Evolutionary conservation across 2,797 vertebrate species (phyloP).

Genomic region (Chromobotia macracanthus): DNA sequence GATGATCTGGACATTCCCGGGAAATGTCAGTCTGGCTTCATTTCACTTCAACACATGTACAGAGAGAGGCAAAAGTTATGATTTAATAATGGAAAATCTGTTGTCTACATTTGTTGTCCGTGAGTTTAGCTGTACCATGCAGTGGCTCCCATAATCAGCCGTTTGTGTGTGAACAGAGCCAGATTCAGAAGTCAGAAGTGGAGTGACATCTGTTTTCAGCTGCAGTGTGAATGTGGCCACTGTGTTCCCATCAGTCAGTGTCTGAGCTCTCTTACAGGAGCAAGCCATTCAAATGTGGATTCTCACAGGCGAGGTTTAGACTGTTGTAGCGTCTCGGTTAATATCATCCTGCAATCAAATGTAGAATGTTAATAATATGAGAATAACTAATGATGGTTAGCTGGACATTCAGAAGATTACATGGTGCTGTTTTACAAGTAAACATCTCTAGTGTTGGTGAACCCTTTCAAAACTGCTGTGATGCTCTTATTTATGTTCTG

Average conservation of each 20-base stretch:
- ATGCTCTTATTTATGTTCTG: constrained; percentile 25
- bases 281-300: background rate
- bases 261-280: background rate
- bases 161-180: background rate
- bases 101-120: too few species aligned
- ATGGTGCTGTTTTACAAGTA: constrained; percentile 29
- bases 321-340: background rate
- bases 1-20: too few species aligned
- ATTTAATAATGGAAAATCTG: too few species aligned
- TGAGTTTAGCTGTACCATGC: background rate
- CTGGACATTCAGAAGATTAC: constrained; percentile 6
- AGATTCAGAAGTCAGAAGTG: background rate
- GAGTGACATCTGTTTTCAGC: background rate
- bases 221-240: background rate
- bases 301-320: background rate
- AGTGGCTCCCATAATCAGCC: background rate
- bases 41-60: too few species aligned
- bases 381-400: background rate
- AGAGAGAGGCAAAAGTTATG: too few species aligned
- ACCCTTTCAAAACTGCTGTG: background rate
- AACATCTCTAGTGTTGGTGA: constrained; percentile 15
- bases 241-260: background rate
- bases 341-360: background rate
- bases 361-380: background rate
- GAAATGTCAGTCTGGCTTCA: too few species aligned